Evolutionary conservation across 37 sponge, comb jelly and placozoan species (phyloP), one percentile per base, ranked within the genome.

Genomic region (Beroe ovata): DNA sequence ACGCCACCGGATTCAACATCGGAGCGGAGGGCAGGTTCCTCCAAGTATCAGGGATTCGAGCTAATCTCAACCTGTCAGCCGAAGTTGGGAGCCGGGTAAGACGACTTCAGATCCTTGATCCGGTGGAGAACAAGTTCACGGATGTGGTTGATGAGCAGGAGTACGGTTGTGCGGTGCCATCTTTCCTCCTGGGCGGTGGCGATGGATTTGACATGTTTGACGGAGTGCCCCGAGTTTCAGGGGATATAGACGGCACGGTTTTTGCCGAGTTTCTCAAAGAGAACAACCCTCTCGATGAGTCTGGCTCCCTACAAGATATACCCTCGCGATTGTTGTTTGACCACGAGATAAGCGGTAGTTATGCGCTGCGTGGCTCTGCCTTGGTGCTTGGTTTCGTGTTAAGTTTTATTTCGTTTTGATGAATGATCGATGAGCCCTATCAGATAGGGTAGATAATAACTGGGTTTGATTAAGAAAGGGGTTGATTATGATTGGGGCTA

Each of bases 31-130:
- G 84, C 4, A 77, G 84, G 84, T 77, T 25, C 28, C 54, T 77
- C 3, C 84, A 77, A 77, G 41, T 77, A 8, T 39, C 84, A 20
- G 84, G 84, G 4, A 11, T 77, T 1, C n/a, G 41, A 25, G 84
- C 41, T 8, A n/a, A 42, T 21, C 14, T 33, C 25, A 41, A 77
- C 28, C 11, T 77, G 0, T 41, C 84, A 21, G 25, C 4, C 20
- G 25, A 11, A 40, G 25, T 23, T 4, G 84, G 84, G 18, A 4
- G 32, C 54, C 38, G 84, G 28, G 84, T 77, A 1, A 39, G 21
- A 0, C 0, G 41, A 28, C 8, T 77, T 2, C 38, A 28, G 41
- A 40, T 77, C 1, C 84, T 33, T 6, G 25, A 77, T 20, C 54
- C 42, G 21, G 25, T 42, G 8, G 54, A 47, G 54, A 11, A 11